Evolutionary conservation across 2,888 invertebrate species (phyloP).

Genomic region (Schrankia costaestrigalis): DNA sequence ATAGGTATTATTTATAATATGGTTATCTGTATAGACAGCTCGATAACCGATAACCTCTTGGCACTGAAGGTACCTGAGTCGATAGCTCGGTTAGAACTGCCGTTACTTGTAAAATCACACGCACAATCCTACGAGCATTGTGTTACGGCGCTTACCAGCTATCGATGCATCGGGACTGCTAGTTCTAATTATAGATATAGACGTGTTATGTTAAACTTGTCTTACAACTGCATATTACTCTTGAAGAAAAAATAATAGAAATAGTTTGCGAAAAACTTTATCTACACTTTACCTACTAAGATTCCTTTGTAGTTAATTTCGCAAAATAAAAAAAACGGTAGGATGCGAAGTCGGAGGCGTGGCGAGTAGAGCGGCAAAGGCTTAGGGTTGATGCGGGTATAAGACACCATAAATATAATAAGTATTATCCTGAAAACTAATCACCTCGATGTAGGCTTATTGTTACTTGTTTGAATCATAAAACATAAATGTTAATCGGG

Average conservation of each 20-base stretch:
- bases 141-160: slow-evolving; percentile 31
- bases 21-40: slow-evolving; percentile 48
- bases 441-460: slow-evolving; percentile 16
- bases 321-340: slow-evolving; percentile 69
- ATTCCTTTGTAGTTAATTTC: slow-evolving; percentile 63
- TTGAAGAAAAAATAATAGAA: slow-evolving; percentile 12
- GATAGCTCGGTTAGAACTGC: slow-evolving; percentile 68
- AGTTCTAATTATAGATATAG: slow-evolving; percentile 31
- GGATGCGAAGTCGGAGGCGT: slow-evolving; percentile 70
- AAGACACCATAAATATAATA: slow-evolving; percentile 10
- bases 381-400: slow-evolving; percentile 36
- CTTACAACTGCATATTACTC: slow-evolving; percentile 17
- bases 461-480: slow-evolving; percentile 13
- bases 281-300: slow-evolving; percentile 52
- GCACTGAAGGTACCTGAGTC: slow-evolving; percentile 55
- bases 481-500: slow-evolving; percentile 15
- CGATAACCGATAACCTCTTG: slow-evolving; percentile 70
- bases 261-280: slow-evolving; percentile 34
- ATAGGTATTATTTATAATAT: slow-evolving; percentile 31
- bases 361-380: slow-evolving; percentile 54
- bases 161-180: slow-evolving; percentile 36
- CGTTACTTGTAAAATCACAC: slow-evolving; percentile 69
- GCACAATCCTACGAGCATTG: slow-evolving; percentile 59
- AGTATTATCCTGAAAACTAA: slow-evolving; percentile 23
- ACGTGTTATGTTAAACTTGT: slow-evolving; percentile 26